Evolutionary conservation across 2,113 vertebrate genomes (phyloP).

Genomic region (Thamnophis sirtalis): DNA sequence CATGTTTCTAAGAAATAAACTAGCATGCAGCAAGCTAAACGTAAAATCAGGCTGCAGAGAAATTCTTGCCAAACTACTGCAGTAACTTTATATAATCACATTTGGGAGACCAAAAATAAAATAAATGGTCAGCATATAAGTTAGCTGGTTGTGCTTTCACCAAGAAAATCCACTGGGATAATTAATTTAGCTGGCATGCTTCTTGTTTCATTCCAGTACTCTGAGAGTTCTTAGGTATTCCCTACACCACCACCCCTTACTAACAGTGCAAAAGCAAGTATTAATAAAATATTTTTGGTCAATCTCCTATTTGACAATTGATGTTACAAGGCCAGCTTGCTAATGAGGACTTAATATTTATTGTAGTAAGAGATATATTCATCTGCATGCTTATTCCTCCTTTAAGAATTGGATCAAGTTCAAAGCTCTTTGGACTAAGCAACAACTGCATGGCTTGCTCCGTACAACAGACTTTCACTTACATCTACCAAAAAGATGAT

Average conservation of each 20-base stretch:
- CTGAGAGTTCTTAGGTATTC: background rate
- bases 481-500: background rate
- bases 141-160: constrained; percentile 14
- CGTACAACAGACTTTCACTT: background rate
- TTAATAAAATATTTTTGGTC: background rate
- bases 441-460: background rate
- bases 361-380: background rate
- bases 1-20: background rate
- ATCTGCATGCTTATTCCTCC: background rate
- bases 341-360: constrained; percentile 3
- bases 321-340: background rate
- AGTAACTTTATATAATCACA: constrained; percentile 25
- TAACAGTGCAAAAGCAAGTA: background rate
- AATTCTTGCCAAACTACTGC: background rate
- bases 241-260: background rate
- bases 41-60: background rate
- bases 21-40: background rate
- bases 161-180: constrained; percentile 19
- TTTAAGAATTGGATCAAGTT: background rate
- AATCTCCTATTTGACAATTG: constrained; percentile 23
- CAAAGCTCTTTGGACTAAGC: background rate
- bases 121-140: constrained; percentile 12
- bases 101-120: constrained; percentile 25
- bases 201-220: background rate
- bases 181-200: constrained; percentile 1